Conservation (phyloP, 2,888 invertebrate species). For the Portevinia maculata region DNA sequence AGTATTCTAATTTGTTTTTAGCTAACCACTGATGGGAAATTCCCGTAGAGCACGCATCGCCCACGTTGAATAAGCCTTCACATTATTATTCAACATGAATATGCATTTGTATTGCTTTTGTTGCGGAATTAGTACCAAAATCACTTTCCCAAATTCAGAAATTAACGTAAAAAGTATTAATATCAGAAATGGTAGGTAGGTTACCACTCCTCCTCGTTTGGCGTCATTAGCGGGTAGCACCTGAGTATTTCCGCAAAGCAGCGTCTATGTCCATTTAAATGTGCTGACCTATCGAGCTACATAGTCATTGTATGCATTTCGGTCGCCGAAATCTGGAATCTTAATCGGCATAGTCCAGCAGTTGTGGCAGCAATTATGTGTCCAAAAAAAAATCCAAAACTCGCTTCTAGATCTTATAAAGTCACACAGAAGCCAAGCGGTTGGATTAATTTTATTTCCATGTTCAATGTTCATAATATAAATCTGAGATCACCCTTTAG, state of each 20-base stretch:
- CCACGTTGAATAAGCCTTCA: constrained; percentile 35
- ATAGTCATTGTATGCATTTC: constrained; percentile 47
- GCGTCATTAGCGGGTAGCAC: constrained; percentile 63
- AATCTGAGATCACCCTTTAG: constrained; percentile 65
- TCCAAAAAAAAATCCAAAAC: constrained; percentile 56
- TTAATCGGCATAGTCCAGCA: constrained; percentile 39
- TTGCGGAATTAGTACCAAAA: background rate
- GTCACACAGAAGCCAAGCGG: constrained; percentile 49
- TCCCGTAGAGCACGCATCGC: constrained; percentile 47
- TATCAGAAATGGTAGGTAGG: constrained; percentile 7
- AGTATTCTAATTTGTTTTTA: background rate
- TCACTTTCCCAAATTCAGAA: constrained; percentile 25
- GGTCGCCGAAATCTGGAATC: constrained; percentile 66
- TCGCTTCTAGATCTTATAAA: constrained; percentile 45
- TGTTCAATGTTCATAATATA: constrained; percentile 60
- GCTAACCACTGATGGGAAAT: constrained; percentile 33
- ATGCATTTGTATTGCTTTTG: constrained; percentile 7
- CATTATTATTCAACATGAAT: constrained; percentile 23
- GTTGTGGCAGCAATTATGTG: constrained; percentile 42
- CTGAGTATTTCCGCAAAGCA: constrained; percentile 69
- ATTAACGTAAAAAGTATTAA: background rate
- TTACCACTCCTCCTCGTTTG: background rate
- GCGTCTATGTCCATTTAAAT: constrained; percentile 59
- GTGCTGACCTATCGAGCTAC: constrained; percentile 60
- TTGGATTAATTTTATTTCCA: constrained; percentile 68